Evolutionary conservation across 2,888 invertebrate species (phyloP), one percentile per base, ranked within the genome.

Genomic region (Epinotia nisella): DNA sequence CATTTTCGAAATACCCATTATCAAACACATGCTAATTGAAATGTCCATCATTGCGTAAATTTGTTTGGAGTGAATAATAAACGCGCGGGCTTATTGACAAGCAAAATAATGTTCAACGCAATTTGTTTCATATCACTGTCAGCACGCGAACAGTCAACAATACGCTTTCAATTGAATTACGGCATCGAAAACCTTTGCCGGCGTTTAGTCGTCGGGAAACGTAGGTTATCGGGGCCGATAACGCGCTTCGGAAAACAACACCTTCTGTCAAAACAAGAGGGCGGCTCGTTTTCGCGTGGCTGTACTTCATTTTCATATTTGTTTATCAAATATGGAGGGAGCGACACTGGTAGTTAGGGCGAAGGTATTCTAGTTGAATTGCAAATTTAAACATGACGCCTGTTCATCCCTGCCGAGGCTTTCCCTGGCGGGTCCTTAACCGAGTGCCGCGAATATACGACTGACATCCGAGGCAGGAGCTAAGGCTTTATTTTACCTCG

Each of bases 341-440:
- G 75, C 77, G 79, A 76, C 79, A 78, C 77, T 76, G 79, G 77
- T 80, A 82, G 83, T 85, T 82, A 84, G 80, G 79, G 74, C 74
- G 79, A 75, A 80, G 79, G 80, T 79, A 79, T 76, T 77, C 80
- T 78, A 76, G 80, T 85, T 81, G 87, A 88, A 88, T 88, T 86
- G 88, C 88, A 88, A 89, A 89, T 89, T 87, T 88, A 88, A 85
- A 87, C 87, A 86, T 87, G 87, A 82, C 83, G 66, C 75, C 76
- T 71, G 69, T 67, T 70, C 72, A 72, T 72, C 70, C 66, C 72
- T 61, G 69, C 55, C 70, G 70, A 61, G 69, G 65, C 51, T 61
- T 70, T 73, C 77, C 76, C 75, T 55, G 11, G 76, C 58, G 76
- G 45, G 74, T 75, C 74, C 76, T 77, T 77, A 75, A 60, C 21